Percentiles rank a stretch among this genome's conserved stretches.
Conservation (phyloP, 92 coral and sea anemone genomes). For the Paragorgia papillata region DNA sequence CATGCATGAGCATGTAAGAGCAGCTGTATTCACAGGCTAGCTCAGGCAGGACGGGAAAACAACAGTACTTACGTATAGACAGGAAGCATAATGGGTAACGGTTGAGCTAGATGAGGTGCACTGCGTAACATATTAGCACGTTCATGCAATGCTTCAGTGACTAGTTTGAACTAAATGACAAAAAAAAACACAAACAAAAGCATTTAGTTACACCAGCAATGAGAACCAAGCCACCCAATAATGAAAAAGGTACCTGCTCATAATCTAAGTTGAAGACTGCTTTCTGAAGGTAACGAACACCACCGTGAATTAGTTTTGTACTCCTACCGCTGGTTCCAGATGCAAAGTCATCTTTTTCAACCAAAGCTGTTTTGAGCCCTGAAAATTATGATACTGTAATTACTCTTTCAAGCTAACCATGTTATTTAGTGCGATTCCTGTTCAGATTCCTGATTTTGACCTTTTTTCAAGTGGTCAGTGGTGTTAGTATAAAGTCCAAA, state of each 20-base stretch:
- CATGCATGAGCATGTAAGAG: too few relatives aligned
- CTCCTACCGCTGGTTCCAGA: constrained; percentile 97
- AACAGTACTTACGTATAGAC: constrained; percentile 88
- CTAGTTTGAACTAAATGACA: constrained; percentile 82
- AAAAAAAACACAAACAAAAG: background rate
- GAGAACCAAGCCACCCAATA: background rate
- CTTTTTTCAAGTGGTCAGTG: too few relatives aligned
- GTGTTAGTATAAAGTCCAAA: too few relatives aligned
- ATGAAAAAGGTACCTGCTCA: constrained; percentile 70
- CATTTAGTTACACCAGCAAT: background rate
- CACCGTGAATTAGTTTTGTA: constrained; percentile 96
- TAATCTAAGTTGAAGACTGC: constrained; percentile 86
- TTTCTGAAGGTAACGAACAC: constrained; percentile 95
- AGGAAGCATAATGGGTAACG: constrained; percentile 94
- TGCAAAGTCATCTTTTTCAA: constrained; percentile 91
- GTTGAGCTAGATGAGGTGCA: constrained; percentile 90
- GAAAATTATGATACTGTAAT: too few relatives aligned
- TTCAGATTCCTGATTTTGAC: too few relatives aligned
- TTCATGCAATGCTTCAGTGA: constrained; percentile 96
- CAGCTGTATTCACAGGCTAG: too few relatives aligned
- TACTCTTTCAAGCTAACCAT: too few relatives aligned
- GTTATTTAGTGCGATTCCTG: too few relatives aligned
- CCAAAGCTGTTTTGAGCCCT: constrained; percentile 93
- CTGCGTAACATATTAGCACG: constrained; percentile 89
- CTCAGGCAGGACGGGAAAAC: too few relatives aligned